A percentile compares a stretch with the other conserved stretches of the same genome.
Conservation (phyloP, 2,888 invertebrate species). For the Sminthurinus aureus region DNA sequence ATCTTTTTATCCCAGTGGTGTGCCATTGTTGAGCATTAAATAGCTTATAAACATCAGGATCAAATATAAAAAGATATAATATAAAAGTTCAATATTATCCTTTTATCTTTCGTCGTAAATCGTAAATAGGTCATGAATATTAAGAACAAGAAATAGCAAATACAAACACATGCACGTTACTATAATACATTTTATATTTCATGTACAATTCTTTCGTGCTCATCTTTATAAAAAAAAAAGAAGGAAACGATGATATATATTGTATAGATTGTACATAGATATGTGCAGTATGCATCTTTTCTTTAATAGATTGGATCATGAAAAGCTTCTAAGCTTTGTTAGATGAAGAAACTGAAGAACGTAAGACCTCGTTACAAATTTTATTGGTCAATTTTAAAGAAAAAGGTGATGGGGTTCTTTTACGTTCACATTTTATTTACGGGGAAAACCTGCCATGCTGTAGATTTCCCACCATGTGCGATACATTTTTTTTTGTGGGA, state of each 20-base stretch:
- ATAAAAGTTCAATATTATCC: too few species aligned
- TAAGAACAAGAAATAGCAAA: too few species aligned
- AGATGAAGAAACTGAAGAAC: neutral
- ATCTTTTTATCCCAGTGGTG: too few species aligned
- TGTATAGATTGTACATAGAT: neutral
- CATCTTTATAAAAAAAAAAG: neutral
- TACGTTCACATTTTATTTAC: neutral
- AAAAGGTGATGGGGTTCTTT: neutral
- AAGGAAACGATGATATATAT: neutral
- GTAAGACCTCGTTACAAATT: constrained; percentile 1
- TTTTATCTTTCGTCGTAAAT: too few species aligned
- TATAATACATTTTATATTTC: too few species aligned
- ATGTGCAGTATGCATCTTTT: neutral
- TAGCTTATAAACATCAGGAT: too few species aligned
- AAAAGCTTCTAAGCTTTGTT: neutral
- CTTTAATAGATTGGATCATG: neutral
- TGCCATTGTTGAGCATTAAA: too few species aligned
- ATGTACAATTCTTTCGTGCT: neutral
- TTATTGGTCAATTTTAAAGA: constrained; percentile 16
- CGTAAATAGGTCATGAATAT: too few species aligned
- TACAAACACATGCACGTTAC: too few species aligned
- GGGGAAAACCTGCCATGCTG: neutral
- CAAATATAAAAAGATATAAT: too few species aligned
- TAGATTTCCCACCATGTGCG: neutral
- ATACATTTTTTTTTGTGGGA: too few species aligned